Evolutionary conservation across 2,797 vertebrate genomes (phyloP).

Genomic region (Champsocephalus esox): DNA sequence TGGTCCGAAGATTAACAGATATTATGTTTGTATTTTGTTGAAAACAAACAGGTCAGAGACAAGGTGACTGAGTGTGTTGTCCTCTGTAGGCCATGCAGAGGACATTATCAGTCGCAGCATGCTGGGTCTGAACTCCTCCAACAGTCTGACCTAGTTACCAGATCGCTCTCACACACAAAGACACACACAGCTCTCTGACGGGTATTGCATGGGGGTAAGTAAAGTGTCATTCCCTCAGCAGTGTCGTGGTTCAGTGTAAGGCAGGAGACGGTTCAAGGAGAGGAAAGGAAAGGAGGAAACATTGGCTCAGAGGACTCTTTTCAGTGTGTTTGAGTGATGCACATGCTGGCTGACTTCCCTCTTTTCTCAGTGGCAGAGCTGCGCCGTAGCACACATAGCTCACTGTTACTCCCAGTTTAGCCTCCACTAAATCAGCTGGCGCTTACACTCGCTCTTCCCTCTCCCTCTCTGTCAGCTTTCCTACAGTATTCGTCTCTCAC

Average conservation of each 20-base stretch:
- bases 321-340: slow-evolving; percentile 44
- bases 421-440: slow-evolving; percentile 65
- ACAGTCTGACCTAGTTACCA: slow-evolving; percentile 68
- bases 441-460: slow-evolving; percentile 20
- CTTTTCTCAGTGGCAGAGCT: slow-evolving; percentile 57
- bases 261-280: slow-evolving; percentile 62
- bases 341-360: slow-evolving; percentile 53
- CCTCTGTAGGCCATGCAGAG: slow-evolving; percentile 46
- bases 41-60: slow-evolving; percentile 41
- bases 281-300: slow-evolving; percentile 54
- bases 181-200: slow-evolving; percentile 37
- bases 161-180: slow-evolving; percentile 32
- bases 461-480: neutral
- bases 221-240: slow-evolving; percentile 55
- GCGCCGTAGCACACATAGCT: slow-evolving; percentile 64
- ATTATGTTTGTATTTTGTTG: slow-evolving; percentile 3
- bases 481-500: slow-evolving; percentile 2
- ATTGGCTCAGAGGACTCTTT: slow-evolving; percentile 49
- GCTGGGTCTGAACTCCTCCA: slow-evolving; percentile 45
- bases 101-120: slow-evolving; percentile 48
- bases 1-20: slow-evolving; percentile 7
- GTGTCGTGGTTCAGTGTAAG: slow-evolving; percentile 47
- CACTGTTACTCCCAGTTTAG: slow-evolving; percentile 66
- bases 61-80: slow-evolving; percentile 35
- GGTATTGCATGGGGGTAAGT: slow-evolving; percentile 49